Percentiles rank a stretch among this genome's conserved stretches.
Evolutionary conservation across 2,797 vertebrate genomes (phyloP).

Genomic region (Enoplosus armatus): DNA sequence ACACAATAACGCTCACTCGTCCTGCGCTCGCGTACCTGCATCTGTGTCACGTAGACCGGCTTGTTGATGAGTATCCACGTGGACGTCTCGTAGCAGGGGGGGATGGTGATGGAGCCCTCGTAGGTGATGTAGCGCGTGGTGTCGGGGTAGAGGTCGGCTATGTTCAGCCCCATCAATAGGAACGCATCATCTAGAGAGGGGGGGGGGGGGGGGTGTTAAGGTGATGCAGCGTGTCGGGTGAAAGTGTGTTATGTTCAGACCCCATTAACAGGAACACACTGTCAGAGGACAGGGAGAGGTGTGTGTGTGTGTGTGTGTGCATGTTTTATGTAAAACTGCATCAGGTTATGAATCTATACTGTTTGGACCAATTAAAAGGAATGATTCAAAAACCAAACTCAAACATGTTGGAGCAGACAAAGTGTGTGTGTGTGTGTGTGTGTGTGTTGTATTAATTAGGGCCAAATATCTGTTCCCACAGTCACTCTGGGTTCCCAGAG

Average conservation of each 20-base stretch:
- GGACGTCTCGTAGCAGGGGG: constrained; percentile 96
- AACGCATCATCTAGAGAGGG: constrained; percentile 91
- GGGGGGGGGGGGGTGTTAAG: background rate
- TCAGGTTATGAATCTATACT: constrained; percentile 91
- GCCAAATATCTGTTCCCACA: background rate
- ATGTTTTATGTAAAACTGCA: constrained; percentile 83
- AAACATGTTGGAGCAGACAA: background rate
- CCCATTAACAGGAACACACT: background rate
- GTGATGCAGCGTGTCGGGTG: constrained; percentile 15
- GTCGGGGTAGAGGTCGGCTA: constrained; percentile 95
- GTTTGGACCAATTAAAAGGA: constrained; percentile 90
- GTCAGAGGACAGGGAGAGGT: background rate
- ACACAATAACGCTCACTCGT: no score
- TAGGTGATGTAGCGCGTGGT: constrained; percentile 97
- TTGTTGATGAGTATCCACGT: constrained; percentile 99
- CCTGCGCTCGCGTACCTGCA: constrained; percentile 88
- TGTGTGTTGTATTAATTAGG: constrained; percentile 67
- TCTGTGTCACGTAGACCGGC: constrained; percentile 95
- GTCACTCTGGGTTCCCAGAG: background rate
- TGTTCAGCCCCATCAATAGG: constrained; percentile 94
- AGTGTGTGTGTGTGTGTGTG: background rate
- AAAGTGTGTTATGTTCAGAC: constrained; percentile 9
- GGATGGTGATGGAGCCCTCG: constrained; percentile 96
- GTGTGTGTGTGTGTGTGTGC: background rate
- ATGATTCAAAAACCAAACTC: constrained; percentile 70